Percentiles rank a stretch among this genome's conserved stretches.
Conservation (phyloP, 2,888 invertebrate species). For the Tipula helvola region DNA sequence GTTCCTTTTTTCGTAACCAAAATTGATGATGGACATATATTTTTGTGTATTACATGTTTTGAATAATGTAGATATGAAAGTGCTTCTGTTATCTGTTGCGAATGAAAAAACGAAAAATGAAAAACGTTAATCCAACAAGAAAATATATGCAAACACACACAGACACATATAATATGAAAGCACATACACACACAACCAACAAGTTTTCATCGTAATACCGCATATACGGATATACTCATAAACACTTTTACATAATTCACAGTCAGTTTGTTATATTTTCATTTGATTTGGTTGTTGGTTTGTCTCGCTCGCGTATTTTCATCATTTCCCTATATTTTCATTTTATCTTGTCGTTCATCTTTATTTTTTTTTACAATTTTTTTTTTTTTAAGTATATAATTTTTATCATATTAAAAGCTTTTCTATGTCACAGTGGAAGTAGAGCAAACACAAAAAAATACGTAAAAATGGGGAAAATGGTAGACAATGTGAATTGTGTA, state of each 20-base stretch:
- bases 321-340: not conserved
- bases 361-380: not conserved
- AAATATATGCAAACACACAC: not conserved
- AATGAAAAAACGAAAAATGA: not conserved
- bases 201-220: not conserved
- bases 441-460: not conserved
- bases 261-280: not conserved
- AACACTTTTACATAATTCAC: not conserved
- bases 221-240: not conserved
- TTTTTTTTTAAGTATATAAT: not conserved
- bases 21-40: constrained; percentile 86
- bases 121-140: not conserved
- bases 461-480: not conserved
- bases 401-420: constrained; percentile 9
- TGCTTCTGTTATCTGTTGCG: constrained; percentile 77
- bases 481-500: not conserved
- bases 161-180: not conserved
- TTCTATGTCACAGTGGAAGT: not conserved
- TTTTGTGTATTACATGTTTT: constrained; percentile 79
- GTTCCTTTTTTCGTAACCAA: constrained; percentile 84
- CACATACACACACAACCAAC: not conserved
- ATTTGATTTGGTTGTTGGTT: not conserved
- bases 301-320: not conserved
- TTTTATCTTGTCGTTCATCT: not conserved
- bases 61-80: constrained; percentile 84